Base-by-base conservation (phyloP, 1,140 invertebrate species). In the Drosophila quadrilineata region DNA sequence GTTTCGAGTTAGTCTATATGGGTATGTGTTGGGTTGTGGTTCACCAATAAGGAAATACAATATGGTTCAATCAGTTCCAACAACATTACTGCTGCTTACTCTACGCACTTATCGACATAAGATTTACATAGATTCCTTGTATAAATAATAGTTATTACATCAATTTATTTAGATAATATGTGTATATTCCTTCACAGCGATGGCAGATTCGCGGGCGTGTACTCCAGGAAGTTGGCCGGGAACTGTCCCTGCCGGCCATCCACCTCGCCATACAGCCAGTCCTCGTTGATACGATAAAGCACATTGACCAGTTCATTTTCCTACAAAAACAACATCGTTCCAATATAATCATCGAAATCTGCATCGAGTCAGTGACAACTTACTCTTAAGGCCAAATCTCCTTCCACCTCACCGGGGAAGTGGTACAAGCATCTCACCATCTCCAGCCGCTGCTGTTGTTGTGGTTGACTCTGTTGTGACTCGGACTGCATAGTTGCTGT, bases 201-300 rank as follows among this genome's bases (percentile, higher is more conserved):
- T 24, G 79, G 82, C 57, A 89, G 59, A 71, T 90, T 80, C 17
- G 46, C 60, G 49, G 93, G 92, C 73, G 93, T 82, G 74, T 90
- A 90, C 71, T 94, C 92, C 14, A 97, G 94, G 90, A 96, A 97
- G 90, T 94, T 94, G 3, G 93, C 90, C 54, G 96, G 96, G 90
- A 97, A 97, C 82, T 96, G 94, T 33, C 96, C 96, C 80, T 90
- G 92, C 49, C 90, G 90, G 16, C 93, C 93, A 40, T 92, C 90
- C 43, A 91, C 92, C 80, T 94, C 93, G 22, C 96, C 96, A 75
- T 92, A 95, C 9, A 96, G 91, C 96, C 96, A 97, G 67, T 96
- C 94, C 10, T 94, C 91, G 68, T 94, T 95, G 62, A 96, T 91
- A 90, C 93, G 93, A 48, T 93, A 92, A 36, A 94, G 88, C 35